A percentile compares a stretch with the other conserved stretches of the same genome.
Evolutionary conservation across 2,888 invertebrate species (phyloP).

Genomic region (Caenorhabditis sp.): DNA sequence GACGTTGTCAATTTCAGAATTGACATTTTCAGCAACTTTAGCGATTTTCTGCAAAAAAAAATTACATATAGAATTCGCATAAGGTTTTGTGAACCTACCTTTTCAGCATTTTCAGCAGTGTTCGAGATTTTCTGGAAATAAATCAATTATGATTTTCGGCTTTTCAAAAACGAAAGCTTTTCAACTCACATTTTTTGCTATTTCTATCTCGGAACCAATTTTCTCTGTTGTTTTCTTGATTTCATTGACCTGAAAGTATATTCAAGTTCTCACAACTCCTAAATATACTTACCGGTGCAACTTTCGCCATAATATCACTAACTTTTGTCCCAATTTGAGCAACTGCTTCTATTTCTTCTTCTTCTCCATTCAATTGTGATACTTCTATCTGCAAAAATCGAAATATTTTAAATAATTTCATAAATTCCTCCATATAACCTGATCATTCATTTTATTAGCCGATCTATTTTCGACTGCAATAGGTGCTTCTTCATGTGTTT

Average conservation of each 20-base stretch:
- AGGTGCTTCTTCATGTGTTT: conserved; percentile 30
- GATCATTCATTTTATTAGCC: conserved; percentile 42
- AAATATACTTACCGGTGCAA: too few species aligned
- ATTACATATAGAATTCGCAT: too few species aligned
- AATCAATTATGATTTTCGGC: too few species aligned
- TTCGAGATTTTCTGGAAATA: neutral
- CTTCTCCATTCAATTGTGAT: conserved; percentile 28
- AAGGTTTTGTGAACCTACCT: neutral
- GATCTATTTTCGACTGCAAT: conserved; percentile 28
- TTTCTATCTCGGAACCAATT: conserved; percentile 13
- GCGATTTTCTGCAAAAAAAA: too few species aligned
- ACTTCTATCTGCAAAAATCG: conserved; percentile 32
- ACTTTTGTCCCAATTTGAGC: conserved; percentile 11
- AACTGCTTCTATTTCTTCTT: conserved; percentile 18
- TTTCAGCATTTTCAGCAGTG: conserved; percentile 7
- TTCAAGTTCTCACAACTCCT: too few species aligned
- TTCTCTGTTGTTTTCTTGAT: conserved; percentile 3
- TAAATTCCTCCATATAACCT: too few species aligned
- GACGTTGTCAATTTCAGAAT: too few species aligned
- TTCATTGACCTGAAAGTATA: too few species aligned
- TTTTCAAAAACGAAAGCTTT: neutral
- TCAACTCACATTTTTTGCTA: neutral
- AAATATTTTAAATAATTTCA: too few species aligned
- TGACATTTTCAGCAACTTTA: too few species aligned
- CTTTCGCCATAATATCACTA: too few species aligned